These are phyloP conservation scores for Tryphoninae sp. DNA, from an alignment of 2,888 invertebrate species.

Conservation along the genomic window DNA sequence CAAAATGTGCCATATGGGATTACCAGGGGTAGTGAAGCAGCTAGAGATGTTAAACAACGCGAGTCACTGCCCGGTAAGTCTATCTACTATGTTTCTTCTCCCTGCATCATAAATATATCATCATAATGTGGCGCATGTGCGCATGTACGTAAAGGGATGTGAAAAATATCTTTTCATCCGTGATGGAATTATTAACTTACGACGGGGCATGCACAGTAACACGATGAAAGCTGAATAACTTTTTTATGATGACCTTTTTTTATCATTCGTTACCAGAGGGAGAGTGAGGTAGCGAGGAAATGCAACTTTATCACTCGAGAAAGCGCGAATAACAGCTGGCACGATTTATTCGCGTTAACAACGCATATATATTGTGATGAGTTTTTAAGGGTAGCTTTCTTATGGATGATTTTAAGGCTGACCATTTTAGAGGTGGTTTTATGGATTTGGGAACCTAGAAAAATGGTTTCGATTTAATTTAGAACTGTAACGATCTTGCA, in stretches of 20 bases:
- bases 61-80: neutral
- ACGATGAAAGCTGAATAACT: neutral
- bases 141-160: neutral
- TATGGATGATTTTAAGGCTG: too few relatives aligned
- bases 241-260: neutral
- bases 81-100: neutral
- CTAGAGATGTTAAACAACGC: too few relatives aligned
- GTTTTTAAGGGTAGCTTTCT: too few relatives aligned
- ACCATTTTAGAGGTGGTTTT: too few relatives aligned
- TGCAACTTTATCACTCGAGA: neutral
- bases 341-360: neutral
- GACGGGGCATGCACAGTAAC: neutral
- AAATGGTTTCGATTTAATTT: too few relatives aligned
- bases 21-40: too few relatives aligned
- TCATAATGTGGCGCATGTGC: neutral
- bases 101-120: neutral
- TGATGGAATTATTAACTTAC: neutral
- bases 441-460: too few relatives aligned
- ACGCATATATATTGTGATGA: conserved; percentile 6
- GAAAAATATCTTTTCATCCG: neutral
- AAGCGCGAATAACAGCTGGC: conserved; percentile 3
- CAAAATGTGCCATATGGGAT: too few relatives aligned
- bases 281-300: neutral
- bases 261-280: neutral
- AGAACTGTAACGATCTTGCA: too few relatives aligned